Conservation (phyloP, 2,797 vertebrate species). For the Pantherophis alleghaniensis region DNA sequence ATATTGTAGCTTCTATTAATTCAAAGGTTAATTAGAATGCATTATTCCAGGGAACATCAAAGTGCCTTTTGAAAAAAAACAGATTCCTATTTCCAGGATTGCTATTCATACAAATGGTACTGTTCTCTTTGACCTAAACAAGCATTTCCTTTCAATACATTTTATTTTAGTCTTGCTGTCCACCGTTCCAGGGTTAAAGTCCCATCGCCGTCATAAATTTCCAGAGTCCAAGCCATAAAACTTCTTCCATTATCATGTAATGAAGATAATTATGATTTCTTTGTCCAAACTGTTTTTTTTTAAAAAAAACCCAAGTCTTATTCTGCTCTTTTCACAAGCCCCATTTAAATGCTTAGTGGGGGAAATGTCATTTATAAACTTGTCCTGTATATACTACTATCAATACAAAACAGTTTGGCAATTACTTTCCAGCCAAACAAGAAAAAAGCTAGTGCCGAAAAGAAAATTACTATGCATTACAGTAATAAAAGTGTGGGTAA, state of each 20-base stretch:
- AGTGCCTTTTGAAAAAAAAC: background rate
- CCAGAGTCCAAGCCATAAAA: conserved; percentile 71
- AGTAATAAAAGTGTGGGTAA: background rate
- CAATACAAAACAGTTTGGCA: background rate
- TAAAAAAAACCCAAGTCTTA: background rate
- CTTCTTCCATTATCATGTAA: conserved; percentile 65
- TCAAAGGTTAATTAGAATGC: background rate
- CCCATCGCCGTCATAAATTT: conserved; percentile 51
- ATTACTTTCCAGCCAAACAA: background rate
- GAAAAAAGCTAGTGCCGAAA: background rate
- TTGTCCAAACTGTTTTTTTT: conserved; percentile 6
- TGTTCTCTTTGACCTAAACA: background rate
- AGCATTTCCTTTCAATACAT: background rate
- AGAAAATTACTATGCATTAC: background rate
- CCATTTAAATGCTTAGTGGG: conserved; percentile 4
- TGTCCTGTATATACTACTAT: background rate
- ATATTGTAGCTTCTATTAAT: background rate
- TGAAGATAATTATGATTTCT: conserved; percentile 62
- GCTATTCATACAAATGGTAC: background rate
- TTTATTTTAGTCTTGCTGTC: conserved; percentile 6
- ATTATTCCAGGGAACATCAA: too few species aligned
- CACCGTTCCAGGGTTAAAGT: conserved; percentile 68
- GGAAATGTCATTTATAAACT: conserved; percentile 6
- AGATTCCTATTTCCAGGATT: background rate
- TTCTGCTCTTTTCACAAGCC: background rate